These are phyloP conservation scores for Scaptomyza caliginosa DNA, from an alignment of 2,888 invertebrate genomes.

Conservation along the genomic window DNA sequence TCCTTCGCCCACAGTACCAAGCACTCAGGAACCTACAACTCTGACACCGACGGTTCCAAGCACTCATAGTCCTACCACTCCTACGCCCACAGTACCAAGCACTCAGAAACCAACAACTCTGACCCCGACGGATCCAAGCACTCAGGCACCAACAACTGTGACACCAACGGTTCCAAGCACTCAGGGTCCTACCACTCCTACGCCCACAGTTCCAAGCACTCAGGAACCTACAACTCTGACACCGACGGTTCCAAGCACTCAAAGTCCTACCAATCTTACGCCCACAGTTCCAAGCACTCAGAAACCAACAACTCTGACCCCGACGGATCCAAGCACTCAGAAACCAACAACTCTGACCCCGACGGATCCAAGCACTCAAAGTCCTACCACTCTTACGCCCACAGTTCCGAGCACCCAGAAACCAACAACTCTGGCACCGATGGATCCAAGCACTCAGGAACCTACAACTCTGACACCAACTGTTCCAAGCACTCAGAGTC, in stretches of 20 bases:
- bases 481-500: too few relatives aligned
- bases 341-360: background rate
- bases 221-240: background rate
- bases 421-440: background rate
- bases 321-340: background rate
- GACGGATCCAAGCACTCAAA: background rate
- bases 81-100: background rate
- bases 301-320: background rate
- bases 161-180: background rate
- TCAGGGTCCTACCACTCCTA: fast-evolving
- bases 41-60: background rate
- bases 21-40: background rate
- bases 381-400: background rate
- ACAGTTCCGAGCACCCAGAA: too few relatives aligned
- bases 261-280: background rate
- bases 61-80: background rate
- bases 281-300: background rate
- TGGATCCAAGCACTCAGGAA: too few relatives aligned
- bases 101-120: background rate
- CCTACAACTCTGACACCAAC: too few relatives aligned
- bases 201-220: background rate
- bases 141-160: background rate
- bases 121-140: fast-evolving
- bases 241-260: background rate
- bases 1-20: fast-evolving